Conservation (phyloP, 1,140 invertebrate species). For the Bombus turneri region DNA sequence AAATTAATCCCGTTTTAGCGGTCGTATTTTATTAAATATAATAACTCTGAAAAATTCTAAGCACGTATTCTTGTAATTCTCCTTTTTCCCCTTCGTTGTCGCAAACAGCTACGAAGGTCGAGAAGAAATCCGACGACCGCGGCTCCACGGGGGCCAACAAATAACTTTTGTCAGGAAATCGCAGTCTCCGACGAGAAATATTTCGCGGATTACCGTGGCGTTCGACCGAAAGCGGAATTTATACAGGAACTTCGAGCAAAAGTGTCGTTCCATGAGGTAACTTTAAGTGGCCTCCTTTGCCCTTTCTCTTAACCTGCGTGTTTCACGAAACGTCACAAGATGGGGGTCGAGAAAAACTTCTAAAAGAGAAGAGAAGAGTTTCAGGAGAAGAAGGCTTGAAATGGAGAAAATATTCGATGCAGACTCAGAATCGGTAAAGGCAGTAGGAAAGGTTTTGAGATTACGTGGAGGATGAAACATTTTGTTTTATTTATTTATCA, state of each 20-base stretch:
- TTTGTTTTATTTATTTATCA: no score
- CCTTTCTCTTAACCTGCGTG: neutral
- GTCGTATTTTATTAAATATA: no score
- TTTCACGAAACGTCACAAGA: neutral
- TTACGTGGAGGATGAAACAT: neutral
- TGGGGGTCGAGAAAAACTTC: slow-evolving; percentile 1
- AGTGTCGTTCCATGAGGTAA: slow-evolving; percentile 51
- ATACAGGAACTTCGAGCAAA: slow-evolving; percentile 49
- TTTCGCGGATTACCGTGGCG: slow-evolving; percentile 52
- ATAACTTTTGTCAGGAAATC: slow-evolving; percentile 54
- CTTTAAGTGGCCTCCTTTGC: slow-evolving; percentile 30
- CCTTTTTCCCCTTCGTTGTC: neutral
- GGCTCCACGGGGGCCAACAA: slow-evolving; percentile 39
- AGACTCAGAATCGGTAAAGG: neutral
- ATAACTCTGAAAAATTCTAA: neutral
- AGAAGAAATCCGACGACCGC: neutral
- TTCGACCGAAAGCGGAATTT: slow-evolving; percentile 54
- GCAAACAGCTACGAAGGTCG: neutral
- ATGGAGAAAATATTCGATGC: slow-evolving; percentile 8
- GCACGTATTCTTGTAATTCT: neutral
- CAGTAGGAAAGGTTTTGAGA: neutral
- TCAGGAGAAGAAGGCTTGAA: neutral
- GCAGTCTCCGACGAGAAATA: slow-evolving; percentile 50
- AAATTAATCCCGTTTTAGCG: no score
- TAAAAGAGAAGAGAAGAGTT: slow-evolving; percentile 9